These are phyloP conservation scores for Heterodera filipjevi DNA, from an alignment of 2,888 invertebrate species.

Conservation along the genomic window DNA sequence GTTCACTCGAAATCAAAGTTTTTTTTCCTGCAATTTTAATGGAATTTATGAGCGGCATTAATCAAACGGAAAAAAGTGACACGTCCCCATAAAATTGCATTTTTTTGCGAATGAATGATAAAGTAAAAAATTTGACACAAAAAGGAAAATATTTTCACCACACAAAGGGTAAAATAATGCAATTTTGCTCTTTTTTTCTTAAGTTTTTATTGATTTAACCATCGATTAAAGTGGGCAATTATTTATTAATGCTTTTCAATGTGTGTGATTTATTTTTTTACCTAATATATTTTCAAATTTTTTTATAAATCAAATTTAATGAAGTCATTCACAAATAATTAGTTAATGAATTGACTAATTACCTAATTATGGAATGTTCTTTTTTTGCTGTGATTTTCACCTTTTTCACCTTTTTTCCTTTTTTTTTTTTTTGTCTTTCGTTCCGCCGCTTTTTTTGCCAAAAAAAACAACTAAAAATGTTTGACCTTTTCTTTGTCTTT, in stretches of 20 bases:
- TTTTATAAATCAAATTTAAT: too few relatives aligned
- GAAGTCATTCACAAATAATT: too few relatives aligned
- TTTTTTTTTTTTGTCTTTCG: background rate
- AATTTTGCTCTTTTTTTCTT: too few relatives aligned
- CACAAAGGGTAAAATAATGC: too few relatives aligned
- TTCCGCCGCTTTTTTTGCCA: background rate
- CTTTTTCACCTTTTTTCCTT: conserved; percentile 15
- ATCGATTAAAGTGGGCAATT: too few relatives aligned
- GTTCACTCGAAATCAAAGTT: too few relatives aligned
- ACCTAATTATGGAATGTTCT: background rate
- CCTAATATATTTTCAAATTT: too few relatives aligned
- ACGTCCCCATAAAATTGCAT: background rate
- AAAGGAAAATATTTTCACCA: too few relatives aligned
- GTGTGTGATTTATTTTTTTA: background rate
- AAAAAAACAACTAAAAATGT: background rate
- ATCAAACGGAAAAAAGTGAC: background rate
- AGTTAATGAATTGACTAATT: too few relatives aligned
- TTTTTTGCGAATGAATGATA: background rate
- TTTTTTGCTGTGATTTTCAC: background rate
- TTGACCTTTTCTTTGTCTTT: background rate
- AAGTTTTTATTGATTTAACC: too few relatives aligned
- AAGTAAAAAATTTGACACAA: too few relatives aligned
- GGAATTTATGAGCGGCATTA: background rate
- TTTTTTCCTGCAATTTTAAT: background rate
- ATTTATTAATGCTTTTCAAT: too few relatives aligned